Base-by-base conservation (phyloP, 2,113 vertebrate species). In the Burhinus oedicnemus region DNA sequence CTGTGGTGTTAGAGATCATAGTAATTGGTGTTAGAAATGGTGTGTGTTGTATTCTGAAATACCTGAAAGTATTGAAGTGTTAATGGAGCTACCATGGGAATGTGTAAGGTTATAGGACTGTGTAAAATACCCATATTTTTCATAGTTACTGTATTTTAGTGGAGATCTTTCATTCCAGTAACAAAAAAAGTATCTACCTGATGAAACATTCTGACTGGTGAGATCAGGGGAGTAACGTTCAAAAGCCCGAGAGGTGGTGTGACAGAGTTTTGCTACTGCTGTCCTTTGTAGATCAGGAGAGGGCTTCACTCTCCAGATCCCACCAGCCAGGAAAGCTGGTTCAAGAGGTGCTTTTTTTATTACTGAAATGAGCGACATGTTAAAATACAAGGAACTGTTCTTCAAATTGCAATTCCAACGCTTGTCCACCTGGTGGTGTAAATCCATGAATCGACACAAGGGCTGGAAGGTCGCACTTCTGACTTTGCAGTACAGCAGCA, bases 321-420 rank as follows among this genome's bases (percentile, higher is more conserved):
- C 29, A 8, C 32, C 17, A n/a, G 27, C 15, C n/a, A 38, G 45
- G 26, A 38, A 27, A 66, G 42, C 52, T 68, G 60, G 2, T 27
- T 65, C 20, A 0, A 10, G 44, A 27, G 3, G 3, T 13, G 6
- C 14, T 54, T 8, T 57, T 57, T 8, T 10, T 5, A 0, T n/a
- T 29, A 0, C 12, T 30, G 52, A 25, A 22, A 1, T 0, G 54
- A 44, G 40, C 36, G 2, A 0, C 9, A 15, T 60, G 23, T 5
- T 62, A 30, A 54, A 34, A 22, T 7, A 45, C 7, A 2, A 0
- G 0, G 1, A 3, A 2, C 22, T 20, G 18, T 5, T 49, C 13
- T 51, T 32, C 40, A 2, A 16, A 2, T 3, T 95, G 95, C 85
- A 90, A 13, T 96, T 88, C n/a, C 62, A 2, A 9, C 0, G 0